phyloP scores from a whole-genome alignment of 92 coral and sea anemone species.

The Porites rus region DNA sequence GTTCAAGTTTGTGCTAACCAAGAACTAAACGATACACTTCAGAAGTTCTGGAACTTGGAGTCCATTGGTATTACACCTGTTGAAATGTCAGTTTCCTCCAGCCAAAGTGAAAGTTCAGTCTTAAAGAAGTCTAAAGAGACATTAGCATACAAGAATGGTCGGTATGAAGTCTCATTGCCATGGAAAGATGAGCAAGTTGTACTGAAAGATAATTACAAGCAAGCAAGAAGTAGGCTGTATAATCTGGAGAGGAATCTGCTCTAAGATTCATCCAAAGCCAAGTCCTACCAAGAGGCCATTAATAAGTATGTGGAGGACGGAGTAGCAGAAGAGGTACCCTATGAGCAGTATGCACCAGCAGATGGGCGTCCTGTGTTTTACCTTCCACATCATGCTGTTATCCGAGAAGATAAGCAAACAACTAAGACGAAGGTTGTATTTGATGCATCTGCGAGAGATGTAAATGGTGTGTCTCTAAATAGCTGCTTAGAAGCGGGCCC shows the following conservation, averaged over 20 bases:
- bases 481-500: constrained; percentile 57
- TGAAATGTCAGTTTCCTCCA: constrained; percentile 16
- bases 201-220: constrained; percentile 24
- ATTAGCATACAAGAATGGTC: constrained; percentile 17
- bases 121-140: constrained; percentile 38
- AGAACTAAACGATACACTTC: constrained; percentile 47
- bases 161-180: constrained; percentile 42
- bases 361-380: constrained; percentile 45
- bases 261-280: not conserved
- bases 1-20: constrained; percentile 36
- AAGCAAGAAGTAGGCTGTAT: constrained; percentile 6
- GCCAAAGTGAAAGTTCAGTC: constrained; percentile 5
- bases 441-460: constrained; percentile 36
- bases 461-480: constrained; percentile 36
- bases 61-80: constrained; percentile 21
- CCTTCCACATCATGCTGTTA: constrained; percentile 27
- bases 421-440: constrained; percentile 61
- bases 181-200: constrained; percentile 30
- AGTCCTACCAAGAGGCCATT: constrained; percentile 25
- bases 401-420: constrained; percentile 35
- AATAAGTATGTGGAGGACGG: constrained; percentile 39
- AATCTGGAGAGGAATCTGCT: constrained; percentile 38
- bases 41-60: constrained; percentile 45
- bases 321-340: constrained; percentile 46
- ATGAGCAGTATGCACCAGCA: constrained; percentile 6